A percentile compares a stretch with the other conserved stretches of the same genome.
Evolutionary conservation across 2,888 invertebrate genomes (phyloP).

Genomic region (Hermaeophaga mercurialis): DNA sequence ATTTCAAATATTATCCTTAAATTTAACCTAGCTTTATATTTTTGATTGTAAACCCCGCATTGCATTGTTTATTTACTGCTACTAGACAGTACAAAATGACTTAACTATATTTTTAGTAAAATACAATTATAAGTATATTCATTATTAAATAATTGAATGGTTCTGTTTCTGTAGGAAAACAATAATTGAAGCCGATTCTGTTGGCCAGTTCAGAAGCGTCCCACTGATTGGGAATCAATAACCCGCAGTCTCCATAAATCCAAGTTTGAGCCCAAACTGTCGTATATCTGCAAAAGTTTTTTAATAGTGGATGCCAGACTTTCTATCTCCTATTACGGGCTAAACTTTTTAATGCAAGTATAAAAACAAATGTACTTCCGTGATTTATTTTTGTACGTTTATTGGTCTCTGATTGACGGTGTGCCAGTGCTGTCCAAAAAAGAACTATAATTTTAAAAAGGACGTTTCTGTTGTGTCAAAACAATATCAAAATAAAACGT

Average conservation of each 20-base stretch:
- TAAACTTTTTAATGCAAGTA: conserved; percentile 46
- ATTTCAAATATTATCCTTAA: too few species aligned
- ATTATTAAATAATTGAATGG: too few species aligned
- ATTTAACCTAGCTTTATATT: too few species aligned
- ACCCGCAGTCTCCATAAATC: conserved; percentile 50
- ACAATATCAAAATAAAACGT: too few species aligned
- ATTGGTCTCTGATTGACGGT: conserved; percentile 36
- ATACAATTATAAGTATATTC: too few species aligned
- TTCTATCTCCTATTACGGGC: conserved; percentile 47
- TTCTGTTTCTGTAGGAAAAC: too few species aligned
- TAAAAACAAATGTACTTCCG: conserved; percentile 44
- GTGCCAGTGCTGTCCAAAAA: conserved; percentile 10
- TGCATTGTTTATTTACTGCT: too few species aligned
- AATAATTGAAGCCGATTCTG: conserved; percentile 32
- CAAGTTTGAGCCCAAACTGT: conserved; percentile 46
- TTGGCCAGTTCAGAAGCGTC: conserved; percentile 41
- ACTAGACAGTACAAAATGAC: too few species aligned
- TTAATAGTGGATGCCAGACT: conserved; percentile 51
- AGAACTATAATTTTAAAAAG: too few species aligned
- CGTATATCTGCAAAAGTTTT: conserved; percentile 52
- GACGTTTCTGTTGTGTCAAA: too few species aligned
- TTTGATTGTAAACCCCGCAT: too few species aligned
- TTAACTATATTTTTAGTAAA: too few species aligned
- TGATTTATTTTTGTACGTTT: conserved; percentile 42
- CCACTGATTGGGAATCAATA: conserved; percentile 50